phyloP scores from a whole-genome alignment of 64 coral and sea anemone genomes.

The Platygyra sinensis region DNA sequence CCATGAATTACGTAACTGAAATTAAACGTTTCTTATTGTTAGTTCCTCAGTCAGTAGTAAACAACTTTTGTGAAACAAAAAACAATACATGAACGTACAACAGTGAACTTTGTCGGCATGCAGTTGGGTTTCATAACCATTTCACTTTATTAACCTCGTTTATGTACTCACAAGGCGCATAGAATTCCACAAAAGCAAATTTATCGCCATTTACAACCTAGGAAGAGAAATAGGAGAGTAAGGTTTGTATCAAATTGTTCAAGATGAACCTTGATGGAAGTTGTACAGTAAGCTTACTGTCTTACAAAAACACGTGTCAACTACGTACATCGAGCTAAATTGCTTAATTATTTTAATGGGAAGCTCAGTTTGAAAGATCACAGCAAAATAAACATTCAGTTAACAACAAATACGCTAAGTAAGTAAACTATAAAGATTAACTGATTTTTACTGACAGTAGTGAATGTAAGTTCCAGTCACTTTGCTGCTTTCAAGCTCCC shows the following conservation, averaged over 20 bases:
- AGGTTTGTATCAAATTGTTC: neutral
- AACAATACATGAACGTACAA: no score
- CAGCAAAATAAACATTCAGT: neutral
- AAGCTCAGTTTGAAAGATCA: neutral
- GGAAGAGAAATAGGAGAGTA: constrained; percentile 4
- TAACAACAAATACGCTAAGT: neutral
- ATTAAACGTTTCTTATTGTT: no score
- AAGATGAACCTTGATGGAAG: neutral
- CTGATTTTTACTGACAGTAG: neutral
- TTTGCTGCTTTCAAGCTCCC: neutral
- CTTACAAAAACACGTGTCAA: neutral
- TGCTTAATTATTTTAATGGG: neutral
- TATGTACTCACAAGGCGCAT: constrained; percentile 81
- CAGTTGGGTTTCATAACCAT: no score
- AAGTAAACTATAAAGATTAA: neutral
- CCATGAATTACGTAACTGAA: no score
- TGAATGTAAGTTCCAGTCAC: neutral
- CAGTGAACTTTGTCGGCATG: no score
- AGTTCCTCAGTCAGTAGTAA: no score
- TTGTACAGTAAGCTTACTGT: neutral
- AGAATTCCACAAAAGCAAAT: constrained; percentile 93
- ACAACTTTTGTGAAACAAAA: no score
- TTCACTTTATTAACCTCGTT: neutral
- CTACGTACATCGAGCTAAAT: neutral
- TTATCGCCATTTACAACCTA: constrained; percentile 91